Evolutionary conservation across 2,888 invertebrate genomes (phyloP), one percentile per base, ranked within the genome.

Genomic region (Hipparchia semele): DNA sequence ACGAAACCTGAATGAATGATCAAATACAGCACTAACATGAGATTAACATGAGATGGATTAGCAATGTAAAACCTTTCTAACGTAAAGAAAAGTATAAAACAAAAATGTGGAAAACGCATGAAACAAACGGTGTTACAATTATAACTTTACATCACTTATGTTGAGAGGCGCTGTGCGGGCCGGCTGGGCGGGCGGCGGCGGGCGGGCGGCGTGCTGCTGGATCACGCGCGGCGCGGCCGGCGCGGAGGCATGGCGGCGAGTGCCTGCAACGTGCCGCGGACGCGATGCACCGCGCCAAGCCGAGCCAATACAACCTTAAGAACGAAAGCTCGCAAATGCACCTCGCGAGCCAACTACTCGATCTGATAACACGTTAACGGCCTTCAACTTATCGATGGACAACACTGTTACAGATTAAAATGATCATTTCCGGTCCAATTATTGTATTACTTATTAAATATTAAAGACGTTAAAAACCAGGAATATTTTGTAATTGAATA

Each of bases 281-380:
- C 78, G 77, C 77, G 79, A 78, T 81, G 81, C 81, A 79, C 76
- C 79, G 76, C 76, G 70, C 78, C 79, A 78, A 78, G 80, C 79
- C 80, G 78, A 80, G 76, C 79, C 79, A 74, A 76, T 73, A 72
- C 77, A 78, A 79, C 80, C 77, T 78, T 77, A 79, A 76, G 76
- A 79, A 79, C 76, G 78, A 79, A 78, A 75, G 74, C 77, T 76
- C 75, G 79, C 77, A 77, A 79, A 80, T 80, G 78, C 80, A 78
- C 75, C 77, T 75, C 75, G 76, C 75, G 82, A 80, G 82, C 82
- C 82, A 82, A 82, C 79, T 78, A 73, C 76, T 79, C 78, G 78
- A 81, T 80, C 82, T 82, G 80, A 81, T 81, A 82, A 81, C 79
- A 78, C 76, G 80, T 79, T 80, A 80, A 77, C 80, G 80, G 80